Conservation (phyloP, 1,140 invertebrate species). For the Macrobrachium nipponense region DNA sequence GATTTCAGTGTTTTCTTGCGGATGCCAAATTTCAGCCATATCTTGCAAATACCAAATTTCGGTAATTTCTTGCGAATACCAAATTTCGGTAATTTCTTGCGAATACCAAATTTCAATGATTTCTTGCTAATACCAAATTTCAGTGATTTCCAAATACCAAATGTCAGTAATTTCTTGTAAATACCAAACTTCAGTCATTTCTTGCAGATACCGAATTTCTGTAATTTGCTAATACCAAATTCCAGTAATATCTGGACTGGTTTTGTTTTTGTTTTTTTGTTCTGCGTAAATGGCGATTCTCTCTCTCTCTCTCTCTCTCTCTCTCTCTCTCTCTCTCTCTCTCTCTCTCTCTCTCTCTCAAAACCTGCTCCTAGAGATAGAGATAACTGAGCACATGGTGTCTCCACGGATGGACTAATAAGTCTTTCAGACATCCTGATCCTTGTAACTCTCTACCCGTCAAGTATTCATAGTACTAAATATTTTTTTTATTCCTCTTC, state of each 20-base stretch:
- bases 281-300: not conserved
- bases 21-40: not conserved
- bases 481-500: no score
- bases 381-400: no score
- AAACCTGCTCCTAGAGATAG: no score
- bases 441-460: no score
- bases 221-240: no score
- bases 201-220: not conserved
- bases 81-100: no score
- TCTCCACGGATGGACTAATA: no score
- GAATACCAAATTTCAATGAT: not conserved
- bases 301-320: conserved; percentile 15
- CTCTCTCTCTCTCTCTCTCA: not conserved
- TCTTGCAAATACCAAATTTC: not conserved
- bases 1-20: not conserved
- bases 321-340: conserved; percentile 13
- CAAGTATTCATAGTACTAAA: no score
- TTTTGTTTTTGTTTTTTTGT: not conserved
- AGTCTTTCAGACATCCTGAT: no score
- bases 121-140: no score
- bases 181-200: not conserved
- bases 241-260: not conserved
- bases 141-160: not conserved
- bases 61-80: not conserved
- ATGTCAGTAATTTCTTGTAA: no score